These are phyloP conservation scores for Trichogramma dendrolimi DNA, from an alignment of 2,888 invertebrate species.

Conservation along the genomic window DNA sequence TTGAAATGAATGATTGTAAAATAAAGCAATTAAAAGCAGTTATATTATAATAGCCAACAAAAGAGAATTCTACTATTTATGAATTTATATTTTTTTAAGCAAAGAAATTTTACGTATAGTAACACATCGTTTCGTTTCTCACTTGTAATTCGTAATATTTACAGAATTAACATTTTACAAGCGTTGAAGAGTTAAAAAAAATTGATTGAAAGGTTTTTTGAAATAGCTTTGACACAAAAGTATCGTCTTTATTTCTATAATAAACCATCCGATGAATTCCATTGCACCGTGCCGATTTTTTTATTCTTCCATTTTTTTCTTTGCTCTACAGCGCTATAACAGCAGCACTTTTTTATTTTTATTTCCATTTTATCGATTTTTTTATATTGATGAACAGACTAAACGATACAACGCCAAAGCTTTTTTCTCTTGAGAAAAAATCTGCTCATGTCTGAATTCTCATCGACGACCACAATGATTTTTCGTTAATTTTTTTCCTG, in stretches of 20 bases:
- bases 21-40: slow-evolving; percentile 19
- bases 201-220: slow-evolving; percentile 28
- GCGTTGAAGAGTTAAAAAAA: slow-evolving; percentile 29
- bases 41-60: slow-evolving; percentile 26
- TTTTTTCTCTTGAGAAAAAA: slow-evolving; percentile 27
- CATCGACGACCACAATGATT: slow-evolving; percentile 28
- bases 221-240: slow-evolving; percentile 32
- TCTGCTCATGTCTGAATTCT: slow-evolving; percentile 27
- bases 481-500: slow-evolving; percentile 15
- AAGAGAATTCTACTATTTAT: slow-evolving; percentile 6
- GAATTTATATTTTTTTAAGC: slow-evolving; percentile 12
- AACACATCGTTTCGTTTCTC: slow-evolving; percentile 28
- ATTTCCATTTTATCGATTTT: neutral
- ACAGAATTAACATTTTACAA: slow-evolving; percentile 31
- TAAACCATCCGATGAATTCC: slow-evolving; percentile 31
- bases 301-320: slow-evolving; percentile 8
- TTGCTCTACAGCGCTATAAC: slow-evolving; percentile 28
- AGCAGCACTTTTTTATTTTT: slow-evolving; percentile 25
- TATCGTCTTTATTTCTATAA: slow-evolving; percentile 31
- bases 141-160: slow-evolving; percentile 34
- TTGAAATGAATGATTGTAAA: no score
- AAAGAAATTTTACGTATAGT: slow-evolving; percentile 25
- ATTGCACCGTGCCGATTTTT: slow-evolving; percentile 31
- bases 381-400: slow-evolving; percentile 27
- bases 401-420: slow-evolving; percentile 30